A percentile compares a stretch with the other conserved stretches of the same genome.
Conservation (phyloP, 2,113 vertebrate genomes). For the Callipepla californica region DNA sequence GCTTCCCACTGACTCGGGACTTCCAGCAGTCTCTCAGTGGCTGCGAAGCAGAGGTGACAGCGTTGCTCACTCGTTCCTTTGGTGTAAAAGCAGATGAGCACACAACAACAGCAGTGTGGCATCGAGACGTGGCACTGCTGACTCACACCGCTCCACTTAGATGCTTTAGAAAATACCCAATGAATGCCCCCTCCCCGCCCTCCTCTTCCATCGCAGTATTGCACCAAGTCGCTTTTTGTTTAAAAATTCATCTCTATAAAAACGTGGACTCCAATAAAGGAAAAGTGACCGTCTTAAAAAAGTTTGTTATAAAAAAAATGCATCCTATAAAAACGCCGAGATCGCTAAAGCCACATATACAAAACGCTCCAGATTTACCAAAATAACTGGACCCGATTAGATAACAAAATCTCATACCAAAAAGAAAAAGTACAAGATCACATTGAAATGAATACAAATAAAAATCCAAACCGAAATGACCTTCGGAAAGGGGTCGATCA, state of each 20-base stretch:
- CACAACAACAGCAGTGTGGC: not conserved
- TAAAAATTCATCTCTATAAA: constrained; percentile 62
- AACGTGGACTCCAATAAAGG: constrained; percentile 66
- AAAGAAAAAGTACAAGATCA: constrained; percentile 69
- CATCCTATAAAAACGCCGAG: constrained; percentile 77
- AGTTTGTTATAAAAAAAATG: constrained; percentile 77
- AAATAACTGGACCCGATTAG: constrained; percentile 80
- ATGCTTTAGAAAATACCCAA: constrained; percentile 2
- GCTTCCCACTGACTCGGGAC: not conserved
- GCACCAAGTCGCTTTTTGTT: constrained; percentile 54
- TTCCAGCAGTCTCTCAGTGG: not conserved
- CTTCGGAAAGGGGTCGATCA: constrained; percentile 58
- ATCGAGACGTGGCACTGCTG: not conserved
- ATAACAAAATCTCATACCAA: constrained; percentile 82
- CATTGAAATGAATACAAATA: constrained; percentile 72
- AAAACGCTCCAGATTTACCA: constrained; percentile 77
- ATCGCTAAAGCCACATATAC: constrained; percentile 77
- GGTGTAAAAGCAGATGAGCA: not conserved
- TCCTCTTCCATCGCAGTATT: constrained; percentile 74
- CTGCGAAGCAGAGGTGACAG: not conserved
- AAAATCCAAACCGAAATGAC: constrained; percentile 48
- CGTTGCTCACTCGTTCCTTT: not conserved
- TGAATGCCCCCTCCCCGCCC: constrained; percentile 37
- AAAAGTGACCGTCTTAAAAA: constrained; percentile 62
- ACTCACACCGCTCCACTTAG: too few relatives aligned